Conservation (phyloP, 1,140 invertebrate species). For the Bilobella aurantiaca region DNA sequence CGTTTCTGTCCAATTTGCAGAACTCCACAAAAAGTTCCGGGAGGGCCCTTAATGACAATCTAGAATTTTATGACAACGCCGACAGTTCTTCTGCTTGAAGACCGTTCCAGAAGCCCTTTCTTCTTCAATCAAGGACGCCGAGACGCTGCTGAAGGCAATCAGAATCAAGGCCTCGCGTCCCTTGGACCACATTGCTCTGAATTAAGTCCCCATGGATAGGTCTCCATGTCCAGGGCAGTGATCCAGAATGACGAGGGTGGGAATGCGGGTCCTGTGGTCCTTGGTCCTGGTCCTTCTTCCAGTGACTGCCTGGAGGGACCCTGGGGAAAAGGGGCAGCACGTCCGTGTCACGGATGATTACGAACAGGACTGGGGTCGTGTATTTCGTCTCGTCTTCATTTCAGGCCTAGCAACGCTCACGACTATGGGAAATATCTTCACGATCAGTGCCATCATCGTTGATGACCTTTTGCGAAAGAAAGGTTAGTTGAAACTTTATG, state of each 20-base stretch:
- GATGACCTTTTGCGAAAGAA: slow-evolving; percentile 58
- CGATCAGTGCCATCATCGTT: slow-evolving; percentile 63
- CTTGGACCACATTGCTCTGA: neutral
- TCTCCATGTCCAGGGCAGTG: neutral
- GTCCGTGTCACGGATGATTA: neutral
- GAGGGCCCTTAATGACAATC: no score
- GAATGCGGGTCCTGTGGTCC: neutral
- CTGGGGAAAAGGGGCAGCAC: neutral
- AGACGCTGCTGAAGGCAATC: no score
- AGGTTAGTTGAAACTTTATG: slow-evolving; percentile 43
- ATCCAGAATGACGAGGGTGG: neutral
- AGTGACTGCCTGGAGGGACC: neutral
- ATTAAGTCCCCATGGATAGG: neutral
- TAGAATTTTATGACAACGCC: no score
- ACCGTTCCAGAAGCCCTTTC: neutral
- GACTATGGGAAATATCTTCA: slow-evolving; percentile 61
- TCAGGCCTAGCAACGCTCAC: slow-evolving; percentile 55
- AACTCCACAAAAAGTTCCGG: no score
- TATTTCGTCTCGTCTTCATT: slow-evolving; percentile 55
- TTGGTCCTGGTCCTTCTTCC: neutral
- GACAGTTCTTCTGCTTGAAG: neutral
- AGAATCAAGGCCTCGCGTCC: neutral
- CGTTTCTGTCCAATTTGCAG: no score
- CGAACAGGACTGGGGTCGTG: slow-evolving; percentile 52
- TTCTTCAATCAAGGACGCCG: neutral